Evolutionary conservation across 2,113 vertebrate species (phyloP), one percentile per base, ranked within the genome.

Genomic region (Ailuropoda melanoleuca): DNA sequence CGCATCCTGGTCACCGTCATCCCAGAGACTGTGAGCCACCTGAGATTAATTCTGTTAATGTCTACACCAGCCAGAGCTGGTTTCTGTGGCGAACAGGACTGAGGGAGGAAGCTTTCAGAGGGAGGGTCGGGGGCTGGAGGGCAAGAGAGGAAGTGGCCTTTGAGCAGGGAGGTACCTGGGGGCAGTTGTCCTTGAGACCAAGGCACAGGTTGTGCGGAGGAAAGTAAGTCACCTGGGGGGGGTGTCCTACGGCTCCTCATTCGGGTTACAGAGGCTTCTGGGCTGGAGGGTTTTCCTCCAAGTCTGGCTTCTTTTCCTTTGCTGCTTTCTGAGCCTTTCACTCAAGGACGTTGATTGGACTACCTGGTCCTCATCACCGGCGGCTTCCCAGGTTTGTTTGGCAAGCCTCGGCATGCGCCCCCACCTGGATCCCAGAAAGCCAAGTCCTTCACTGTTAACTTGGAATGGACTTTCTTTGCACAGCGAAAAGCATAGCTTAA

Each of bases 91-190:
- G 70, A 72, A 10, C 50, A 26, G n/a, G 37, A 14, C 24, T 3
- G 58, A 43, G 6, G 56, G n/a, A 7, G n/a, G 88, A 37, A 7
- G 84, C 24, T 75, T 72, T 62, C 43, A 34, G 15, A 0, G 19
- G 58, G n/a, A 39, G 62, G 29, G 24, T 31, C 18, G 26, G 26
- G 18, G 17, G 3, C 39, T 26, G 29, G 8, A 0, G 21, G 60
- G 53, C 43, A 12, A 13, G 78, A 50, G 86, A 74, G 56, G 55
- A 46, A 24, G 50, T 37, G 53, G 68, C 29, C 2, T 39, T 18
- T 1, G 10, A 2, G 19, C 46, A 12, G 19, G 56, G 21, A 55
- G 70, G 14, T 31, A 2, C 37, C 0, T 0, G 3, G 0, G n/a
- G 43, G 7, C 31, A 3, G 0, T 12, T 48, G 86, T 62, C 62